Evolutionary conservation across 2,113 vertebrate species (phyloP).

Genomic region (Platycercus adscitus): DNA sequence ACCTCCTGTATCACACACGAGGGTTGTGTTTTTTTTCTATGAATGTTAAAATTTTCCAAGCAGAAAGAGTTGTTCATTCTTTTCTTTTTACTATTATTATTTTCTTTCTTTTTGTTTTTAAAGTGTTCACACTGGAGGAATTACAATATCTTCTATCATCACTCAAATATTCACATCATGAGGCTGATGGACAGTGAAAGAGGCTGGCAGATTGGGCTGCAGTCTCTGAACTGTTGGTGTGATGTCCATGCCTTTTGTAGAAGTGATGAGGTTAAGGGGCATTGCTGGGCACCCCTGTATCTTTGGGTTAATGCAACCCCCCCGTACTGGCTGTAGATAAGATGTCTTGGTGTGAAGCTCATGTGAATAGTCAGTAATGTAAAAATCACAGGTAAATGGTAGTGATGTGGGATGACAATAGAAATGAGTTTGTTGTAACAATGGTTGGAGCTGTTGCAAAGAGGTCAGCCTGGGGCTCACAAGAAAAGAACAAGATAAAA

Average conservation of each 20-base stretch:
- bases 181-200: neutral
- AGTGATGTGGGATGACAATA: neutral
- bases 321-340: neutral
- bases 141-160: accelerated
- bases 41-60: neutral
- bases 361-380: neutral
- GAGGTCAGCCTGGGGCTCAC: neutral
- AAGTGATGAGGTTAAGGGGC: neutral
- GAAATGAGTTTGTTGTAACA: neutral
- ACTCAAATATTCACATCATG: neutral
- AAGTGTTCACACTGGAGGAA: neutral
- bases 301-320: neutral
- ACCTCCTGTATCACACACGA: neutral
- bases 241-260: neutral
- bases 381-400: neutral
- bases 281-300: neutral
- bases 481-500: neutral
- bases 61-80: neutral
- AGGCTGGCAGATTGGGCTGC: neutral
- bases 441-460: neutral
- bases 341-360: neutral
- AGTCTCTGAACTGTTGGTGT: neutral
- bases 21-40: neutral
- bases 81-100: neutral
- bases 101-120: neutral